Percentiles rank a stretch among this genome's conserved stretches.
Conservation (phyloP, 2,888 invertebrate species). For the Ceraclea dissimilis region DNA sequence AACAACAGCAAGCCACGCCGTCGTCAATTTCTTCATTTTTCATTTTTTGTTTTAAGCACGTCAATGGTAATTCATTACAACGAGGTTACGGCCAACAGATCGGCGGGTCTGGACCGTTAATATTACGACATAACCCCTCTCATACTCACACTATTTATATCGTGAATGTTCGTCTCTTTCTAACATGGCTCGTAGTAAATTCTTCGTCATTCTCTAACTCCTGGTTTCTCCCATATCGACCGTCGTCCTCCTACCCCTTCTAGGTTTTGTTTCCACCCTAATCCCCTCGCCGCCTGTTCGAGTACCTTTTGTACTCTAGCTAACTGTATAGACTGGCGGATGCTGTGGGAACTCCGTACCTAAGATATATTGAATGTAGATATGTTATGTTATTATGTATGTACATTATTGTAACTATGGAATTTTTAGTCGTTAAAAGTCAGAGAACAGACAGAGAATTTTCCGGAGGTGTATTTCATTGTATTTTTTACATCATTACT, state of each 20-base stretch:
- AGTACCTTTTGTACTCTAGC: neutral
- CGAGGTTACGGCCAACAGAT: neutral
- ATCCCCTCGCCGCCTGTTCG: neutral
- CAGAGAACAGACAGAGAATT: no score
- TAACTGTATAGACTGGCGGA: no score
- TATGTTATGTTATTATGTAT: no score
- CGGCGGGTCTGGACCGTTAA: neutral
- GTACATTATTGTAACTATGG: no score
- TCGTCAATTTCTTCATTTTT: no score
- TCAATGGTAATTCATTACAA: neutral
- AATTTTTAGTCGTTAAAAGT: no score
- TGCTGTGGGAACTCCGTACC: neutral
- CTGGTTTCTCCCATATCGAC: neutral
- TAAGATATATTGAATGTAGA: no score
- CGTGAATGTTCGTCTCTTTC: no score
- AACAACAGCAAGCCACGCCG: no score
- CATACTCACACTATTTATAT: neutral
- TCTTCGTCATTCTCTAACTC: neutral
- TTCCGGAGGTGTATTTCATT: no score
- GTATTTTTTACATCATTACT: no score
- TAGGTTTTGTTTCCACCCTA: neutral
- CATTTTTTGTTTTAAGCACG: no score
- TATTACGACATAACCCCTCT: neutral
- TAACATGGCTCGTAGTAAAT: neutral
- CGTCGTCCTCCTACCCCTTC: neutral